Percentiles rank a stretch among this genome's conserved stretches.
These are phyloP conservation scores for Drosophila peninsularis DNA, from an alignment of 2,888 invertebrate genomes.

Conservation along the genomic window DNA sequence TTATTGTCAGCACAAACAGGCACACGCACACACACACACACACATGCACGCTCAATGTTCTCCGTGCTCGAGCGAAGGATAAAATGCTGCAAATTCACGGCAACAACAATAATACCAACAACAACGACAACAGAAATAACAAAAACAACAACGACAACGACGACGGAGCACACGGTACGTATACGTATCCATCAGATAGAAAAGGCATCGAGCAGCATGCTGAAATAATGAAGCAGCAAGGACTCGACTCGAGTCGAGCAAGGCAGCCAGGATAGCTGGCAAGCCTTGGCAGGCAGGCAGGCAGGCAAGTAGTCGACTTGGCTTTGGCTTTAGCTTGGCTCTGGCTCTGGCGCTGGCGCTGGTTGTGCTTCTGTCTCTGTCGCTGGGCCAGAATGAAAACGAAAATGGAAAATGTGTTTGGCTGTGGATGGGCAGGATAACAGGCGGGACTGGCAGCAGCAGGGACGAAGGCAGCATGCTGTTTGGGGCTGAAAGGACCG, in stretches of 20 bases:
- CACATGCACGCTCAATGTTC: slow-evolving; percentile 39
- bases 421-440: slow-evolving; percentile 14
- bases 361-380: slow-evolving; percentile 39
- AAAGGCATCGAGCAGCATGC: slow-evolving; percentile 80
- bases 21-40: slow-evolving; percentile 43
- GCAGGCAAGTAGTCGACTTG: slow-evolving; percentile 29
- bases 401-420: slow-evolving; percentile 77
- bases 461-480: slow-evolving; percentile 13
- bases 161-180: slow-evolving; percentile 70
- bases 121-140: slow-evolving; percentile 20
- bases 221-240: slow-evolving; percentile 81
- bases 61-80: slow-evolving; percentile 71
- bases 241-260: slow-evolving; percentile 58
- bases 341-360: slow-evolving; percentile 25
- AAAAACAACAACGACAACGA: slow-evolving; percentile 23
- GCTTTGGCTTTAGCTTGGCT: slow-evolving; percentile 35
- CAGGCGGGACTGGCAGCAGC: slow-evolving; percentile 1
- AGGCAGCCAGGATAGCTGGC: slow-evolving; percentile 39
- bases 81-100: slow-evolving; percentile 80
- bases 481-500: slow-evolving; percentile 39
- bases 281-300: slow-evolving; percentile 27
- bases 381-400: slow-evolving; percentile 73
- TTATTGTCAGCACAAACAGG: slow-evolving; percentile 77
- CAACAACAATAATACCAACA: slow-evolving; percentile 56
- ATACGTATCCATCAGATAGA: slow-evolving; percentile 81